Conservation (phyloP, 2,797 vertebrate species). For the Mareca penelope region DNA sequence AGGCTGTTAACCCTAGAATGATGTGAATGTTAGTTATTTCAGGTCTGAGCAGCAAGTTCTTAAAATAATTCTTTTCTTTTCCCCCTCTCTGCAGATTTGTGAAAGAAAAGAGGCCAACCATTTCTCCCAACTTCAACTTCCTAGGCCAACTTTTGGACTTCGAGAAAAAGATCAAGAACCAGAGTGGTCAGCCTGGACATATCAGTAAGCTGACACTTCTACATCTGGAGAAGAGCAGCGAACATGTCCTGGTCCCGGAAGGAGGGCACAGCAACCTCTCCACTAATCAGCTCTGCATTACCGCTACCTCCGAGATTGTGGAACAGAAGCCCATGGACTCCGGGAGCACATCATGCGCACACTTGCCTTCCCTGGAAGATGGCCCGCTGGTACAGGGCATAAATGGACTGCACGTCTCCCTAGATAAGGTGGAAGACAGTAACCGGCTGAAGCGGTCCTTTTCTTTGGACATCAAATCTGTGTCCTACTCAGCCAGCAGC, state of each 20-base stretch:
- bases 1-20: neutral
- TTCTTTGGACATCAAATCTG: slow-evolving; percentile 90
- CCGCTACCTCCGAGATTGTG: slow-evolving; percentile 52
- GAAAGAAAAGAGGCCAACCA: slow-evolving; percentile 96
- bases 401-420: slow-evolving; percentile 81
- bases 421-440: slow-evolving; percentile 84
- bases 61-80: neutral
- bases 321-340: slow-evolving; percentile 59
- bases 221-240: slow-evolving; percentile 71
- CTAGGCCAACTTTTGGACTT: slow-evolving; percentile 97
- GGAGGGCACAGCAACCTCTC: slow-evolving; percentile 15
- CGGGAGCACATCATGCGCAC: neutral
- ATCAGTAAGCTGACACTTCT: slow-evolving; percentile 77
- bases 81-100: slow-evolving; percentile 85
- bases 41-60: neutral
- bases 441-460: slow-evolving; percentile 90
- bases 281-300: slow-evolving; percentile 28
- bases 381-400: slow-evolving; percentile 82
- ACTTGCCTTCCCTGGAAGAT: slow-evolving; percentile 70
- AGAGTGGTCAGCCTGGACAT: slow-evolving; percentile 45
- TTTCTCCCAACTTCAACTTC: slow-evolving; percentile 98
- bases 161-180: slow-evolving; percentile 90
- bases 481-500: slow-evolving; percentile 78
- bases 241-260: slow-evolving; percentile 38
- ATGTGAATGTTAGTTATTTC: neutral